These are phyloP conservation scores for Pycnonotus jocosus DNA, from an alignment of 2,113 vertebrate species.

Conservation along the genomic window DNA sequence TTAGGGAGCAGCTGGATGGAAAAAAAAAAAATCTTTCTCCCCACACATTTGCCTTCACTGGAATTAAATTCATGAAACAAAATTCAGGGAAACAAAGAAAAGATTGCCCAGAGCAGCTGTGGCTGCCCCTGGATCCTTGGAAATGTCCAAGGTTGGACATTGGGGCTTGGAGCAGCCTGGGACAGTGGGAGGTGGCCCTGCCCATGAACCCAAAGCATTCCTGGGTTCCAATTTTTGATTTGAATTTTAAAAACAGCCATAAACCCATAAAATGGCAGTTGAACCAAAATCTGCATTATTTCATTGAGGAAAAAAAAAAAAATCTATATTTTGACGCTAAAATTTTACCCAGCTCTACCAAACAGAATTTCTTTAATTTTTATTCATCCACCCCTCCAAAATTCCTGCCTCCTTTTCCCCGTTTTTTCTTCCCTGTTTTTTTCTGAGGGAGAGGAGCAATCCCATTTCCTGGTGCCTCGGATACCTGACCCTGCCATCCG, in stretches of 20 bases:
- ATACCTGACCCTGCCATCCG: background rate
- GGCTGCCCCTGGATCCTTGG: background rate
- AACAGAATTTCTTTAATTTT: background rate
- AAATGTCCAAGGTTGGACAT: background rate
- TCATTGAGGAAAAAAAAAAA: background rate
- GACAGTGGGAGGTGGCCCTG: background rate
- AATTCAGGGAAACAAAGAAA: background rate
- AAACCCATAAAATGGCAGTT: background rate
- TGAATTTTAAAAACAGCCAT: background rate
- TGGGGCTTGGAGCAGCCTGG: background rate
- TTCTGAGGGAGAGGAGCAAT: background rate
- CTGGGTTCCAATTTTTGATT: background rate
- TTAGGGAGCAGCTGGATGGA: background rate
- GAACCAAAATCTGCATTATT: background rate
- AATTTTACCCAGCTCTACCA: background rate
- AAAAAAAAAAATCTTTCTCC: background rate
- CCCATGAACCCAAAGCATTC: background rate
- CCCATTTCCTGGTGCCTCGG: background rate
- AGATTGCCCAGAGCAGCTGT: background rate
- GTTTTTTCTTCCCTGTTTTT: background rate
- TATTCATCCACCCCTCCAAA: background rate
- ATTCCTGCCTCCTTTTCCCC: background rate
- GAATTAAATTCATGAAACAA: background rate
- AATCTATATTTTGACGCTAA: background rate
- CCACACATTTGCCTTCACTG: background rate